Evolutionary conservation across 1,140 invertebrate genomes (phyloP).

Genomic region (Halictus rubicundus): DNA sequence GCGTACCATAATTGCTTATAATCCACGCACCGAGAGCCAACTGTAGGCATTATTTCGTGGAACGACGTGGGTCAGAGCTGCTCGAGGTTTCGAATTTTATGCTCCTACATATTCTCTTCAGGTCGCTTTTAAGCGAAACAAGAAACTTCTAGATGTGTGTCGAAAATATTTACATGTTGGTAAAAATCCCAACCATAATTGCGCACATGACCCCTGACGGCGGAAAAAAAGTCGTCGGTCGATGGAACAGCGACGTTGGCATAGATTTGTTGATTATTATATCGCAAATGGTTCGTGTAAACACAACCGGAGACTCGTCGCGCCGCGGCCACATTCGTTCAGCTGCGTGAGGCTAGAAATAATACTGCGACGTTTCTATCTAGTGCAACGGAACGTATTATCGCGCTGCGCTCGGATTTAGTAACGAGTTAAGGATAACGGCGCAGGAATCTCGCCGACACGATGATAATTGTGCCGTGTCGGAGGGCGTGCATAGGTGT

Average conservation of each 20-base stretch:
- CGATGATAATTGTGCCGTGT: neutral
- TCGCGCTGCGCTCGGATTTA: neutral
- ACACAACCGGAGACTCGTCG: neutral
- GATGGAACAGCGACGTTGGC: neutral
- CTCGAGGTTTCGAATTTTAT: no score
- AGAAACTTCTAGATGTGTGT: no score
- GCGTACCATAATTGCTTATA: no score
- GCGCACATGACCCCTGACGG: no score
- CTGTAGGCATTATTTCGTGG: neutral
- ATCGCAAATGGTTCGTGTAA: constrained; percentile 5
- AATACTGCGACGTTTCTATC: constrained; percentile 8
- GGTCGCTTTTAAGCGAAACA: no score
- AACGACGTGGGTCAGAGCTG: neutral
- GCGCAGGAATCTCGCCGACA: neutral
- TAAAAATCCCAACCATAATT: no score
- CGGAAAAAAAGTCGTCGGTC: no score
- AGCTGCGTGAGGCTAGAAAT: constrained; percentile 5
- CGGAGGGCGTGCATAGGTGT: neutral
- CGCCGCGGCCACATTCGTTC: neutral
- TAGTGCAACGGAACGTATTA: constrained; percentile 8
- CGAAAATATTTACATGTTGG: no score
- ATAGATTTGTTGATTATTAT: constrained; percentile 1
- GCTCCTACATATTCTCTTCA: no score
- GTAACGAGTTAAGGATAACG: neutral
- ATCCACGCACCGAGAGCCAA: no score